Conservation (phyloP, 2,797 vertebrate genomes). For the Ctenopoma multispine region DNA sequence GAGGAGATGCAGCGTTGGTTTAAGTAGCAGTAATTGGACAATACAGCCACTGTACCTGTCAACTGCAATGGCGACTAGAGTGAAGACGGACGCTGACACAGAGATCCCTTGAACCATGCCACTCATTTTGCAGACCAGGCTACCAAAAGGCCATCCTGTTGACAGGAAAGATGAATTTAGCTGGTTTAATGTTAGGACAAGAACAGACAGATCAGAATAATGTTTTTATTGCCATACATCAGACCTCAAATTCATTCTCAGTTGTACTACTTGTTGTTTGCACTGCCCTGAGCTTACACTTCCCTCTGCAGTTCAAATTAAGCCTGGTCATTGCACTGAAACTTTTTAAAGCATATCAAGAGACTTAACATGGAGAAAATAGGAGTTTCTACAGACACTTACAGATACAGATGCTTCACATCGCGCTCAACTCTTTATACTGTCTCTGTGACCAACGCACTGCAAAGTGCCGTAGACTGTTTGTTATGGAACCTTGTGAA, state of each 20-base stretch:
- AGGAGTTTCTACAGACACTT: too few relatives aligned
- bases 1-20: not conserved
- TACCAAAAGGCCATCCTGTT: conserved; percentile 83
- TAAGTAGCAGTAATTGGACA: not conserved
- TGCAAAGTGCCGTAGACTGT: too few relatives aligned
- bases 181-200: conserved; percentile 5
- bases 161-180: conserved; percentile 42
- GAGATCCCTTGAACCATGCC: conserved; percentile 94
- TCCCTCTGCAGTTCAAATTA: not conserved
- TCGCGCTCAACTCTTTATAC: too few relatives aligned
- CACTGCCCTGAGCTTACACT: not conserved
- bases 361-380: too few relatives aligned
- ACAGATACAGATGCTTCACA: too few relatives aligned
- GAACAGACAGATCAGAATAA: not conserved
- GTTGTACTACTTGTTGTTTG: too few relatives aligned
- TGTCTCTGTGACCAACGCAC: too few relatives aligned
- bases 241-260: not conserved
- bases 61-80: conserved; percentile 92
- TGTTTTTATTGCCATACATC: not conserved
- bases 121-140: conserved; percentile 85
- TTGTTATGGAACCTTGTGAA: not conserved
- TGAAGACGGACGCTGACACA: conserved; percentile 94
- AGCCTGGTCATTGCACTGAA: too few relatives aligned
- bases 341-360: too few relatives aligned
- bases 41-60: conserved; percentile 87